Percentiles rank a stretch among this genome's conserved stretches.
Conservation (phyloP, 2,113 vertebrate species). For the Ptilorrhoa leucosticta region DNA sequence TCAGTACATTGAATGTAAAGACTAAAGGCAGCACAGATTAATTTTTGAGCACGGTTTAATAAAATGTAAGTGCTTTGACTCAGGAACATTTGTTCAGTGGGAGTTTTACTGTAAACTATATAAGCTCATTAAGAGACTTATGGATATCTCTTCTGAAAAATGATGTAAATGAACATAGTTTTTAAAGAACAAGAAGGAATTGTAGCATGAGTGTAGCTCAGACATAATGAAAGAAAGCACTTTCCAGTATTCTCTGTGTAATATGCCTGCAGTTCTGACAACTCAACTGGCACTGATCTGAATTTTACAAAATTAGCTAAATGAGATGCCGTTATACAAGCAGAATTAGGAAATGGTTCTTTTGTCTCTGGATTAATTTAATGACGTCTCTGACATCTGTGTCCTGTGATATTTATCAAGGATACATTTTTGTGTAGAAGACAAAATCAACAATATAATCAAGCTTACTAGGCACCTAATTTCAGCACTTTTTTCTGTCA, state of each 20-base stretch:
- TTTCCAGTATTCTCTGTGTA: neutral
- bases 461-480: neutral
- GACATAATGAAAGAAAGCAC: neutral
- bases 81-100: neutral
- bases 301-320: slow-evolving; percentile 16
- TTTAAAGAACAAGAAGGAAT: neutral
- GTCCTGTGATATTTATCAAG: neutral
- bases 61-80: neutral
- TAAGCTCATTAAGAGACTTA: neutral
- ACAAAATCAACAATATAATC: neutral
- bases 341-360: neutral
- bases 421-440: neutral
- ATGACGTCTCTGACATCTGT: neutral
- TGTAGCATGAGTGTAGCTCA: neutral
- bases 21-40: neutral
- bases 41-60: neutral
- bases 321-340: neutral
- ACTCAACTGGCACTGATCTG: neutral
- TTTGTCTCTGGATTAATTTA: neutral
- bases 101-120: neutral
- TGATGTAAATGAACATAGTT: neutral
- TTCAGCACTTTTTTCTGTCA: neutral
- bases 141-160: neutral
- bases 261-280: neutral
- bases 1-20: neutral